A percentile compares a stretch with the other conserved stretches of the same genome.
Evolutionary conservation across 2,113 vertebrate species (phyloP).

Genomic region (Xenus cinereus): DNA sequence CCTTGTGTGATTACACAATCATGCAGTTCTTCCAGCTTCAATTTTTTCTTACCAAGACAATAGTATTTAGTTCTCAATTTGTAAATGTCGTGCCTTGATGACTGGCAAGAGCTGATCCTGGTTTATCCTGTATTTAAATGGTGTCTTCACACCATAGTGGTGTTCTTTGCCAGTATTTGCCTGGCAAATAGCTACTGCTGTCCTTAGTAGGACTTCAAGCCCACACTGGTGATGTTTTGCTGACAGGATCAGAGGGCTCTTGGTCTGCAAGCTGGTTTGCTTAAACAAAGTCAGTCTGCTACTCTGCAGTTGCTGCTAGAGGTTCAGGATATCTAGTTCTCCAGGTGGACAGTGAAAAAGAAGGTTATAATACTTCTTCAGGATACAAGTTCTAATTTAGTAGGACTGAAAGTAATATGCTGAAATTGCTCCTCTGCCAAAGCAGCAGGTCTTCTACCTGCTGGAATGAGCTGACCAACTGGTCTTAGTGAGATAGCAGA

Average conservation of each 20-base stretch:
- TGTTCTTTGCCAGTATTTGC: not conserved
- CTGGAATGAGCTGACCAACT: not conserved
- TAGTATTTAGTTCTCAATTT: not conserved
- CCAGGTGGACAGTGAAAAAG: not conserved
- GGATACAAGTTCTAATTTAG: not conserved
- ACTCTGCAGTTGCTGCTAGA: not conserved
- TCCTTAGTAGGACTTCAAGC: not conserved
- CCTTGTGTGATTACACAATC: not conserved
- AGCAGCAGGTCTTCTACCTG: not conserved
- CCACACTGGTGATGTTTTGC: not conserved
- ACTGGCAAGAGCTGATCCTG: not conserved
- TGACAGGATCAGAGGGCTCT: not conserved
- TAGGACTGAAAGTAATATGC: not conserved
- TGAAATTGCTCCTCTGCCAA: not conserved
- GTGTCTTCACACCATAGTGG: not conserved
- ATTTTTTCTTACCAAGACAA: not conserved
- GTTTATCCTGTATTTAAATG: not conserved
- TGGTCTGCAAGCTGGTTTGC: not conserved
- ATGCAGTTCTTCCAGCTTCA: not conserved
- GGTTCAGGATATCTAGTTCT: not conserved
- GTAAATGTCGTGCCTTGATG: not conserved
- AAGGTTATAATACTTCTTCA: not conserved
- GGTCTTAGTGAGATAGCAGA: not conserved
- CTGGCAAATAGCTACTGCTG: not conserved
- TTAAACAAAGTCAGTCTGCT: not conserved